Evolutionary conservation across 2,113 vertebrate genomes (phyloP), one percentile per base, ranked within the genome.

Genomic region (Emydocephalus ijimae): DNA sequence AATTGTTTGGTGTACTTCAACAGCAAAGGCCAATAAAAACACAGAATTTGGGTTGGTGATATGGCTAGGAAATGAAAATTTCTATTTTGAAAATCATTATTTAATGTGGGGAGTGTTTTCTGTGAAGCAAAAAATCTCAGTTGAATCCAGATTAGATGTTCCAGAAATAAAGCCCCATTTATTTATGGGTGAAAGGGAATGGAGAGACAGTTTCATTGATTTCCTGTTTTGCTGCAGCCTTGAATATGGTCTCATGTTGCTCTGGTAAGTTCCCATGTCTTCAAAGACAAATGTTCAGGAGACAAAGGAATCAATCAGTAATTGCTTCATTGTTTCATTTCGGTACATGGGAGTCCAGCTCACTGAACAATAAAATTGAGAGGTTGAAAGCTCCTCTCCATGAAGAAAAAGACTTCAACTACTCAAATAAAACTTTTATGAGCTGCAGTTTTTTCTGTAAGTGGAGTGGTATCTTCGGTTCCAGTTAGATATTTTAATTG

Each of bases 1-100:
- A 97, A 97, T 93, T 94, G 96, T 97, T 93, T 96, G 97, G 96
- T 94, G 96, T 95, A 94, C 97, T 97, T 97, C 95, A 97, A 97
- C 95, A 95, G 93, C 94, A 97, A 97, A 96, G 96, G 95, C 94
- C 29, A 92, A 92, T 96, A 93, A 97, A 95, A 95, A 92, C 94
- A 90, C 87, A 95, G 50, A 94, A 97, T 96, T 96, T 95, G 94
- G 96, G 96, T 97, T 96, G 96, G 95, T 96, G 96, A 91, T 96
- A 95, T 96, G 93, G 96, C 89, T 96, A 97, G 97, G 95, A 97
- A 96, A 97, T 96, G 59, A 97, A 92, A 94, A 90, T 96, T 95
- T 96, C 96, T 96, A 94, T 96, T 95, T 90, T 88, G 95, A 96
- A 87, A 69, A 90, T 96, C 94, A 92, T 97, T 96, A 95, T 97